Evolutionary conservation across 2,113 vertebrate genomes (phyloP).

Genomic region (Nothobranchius kuhntae): DNA sequence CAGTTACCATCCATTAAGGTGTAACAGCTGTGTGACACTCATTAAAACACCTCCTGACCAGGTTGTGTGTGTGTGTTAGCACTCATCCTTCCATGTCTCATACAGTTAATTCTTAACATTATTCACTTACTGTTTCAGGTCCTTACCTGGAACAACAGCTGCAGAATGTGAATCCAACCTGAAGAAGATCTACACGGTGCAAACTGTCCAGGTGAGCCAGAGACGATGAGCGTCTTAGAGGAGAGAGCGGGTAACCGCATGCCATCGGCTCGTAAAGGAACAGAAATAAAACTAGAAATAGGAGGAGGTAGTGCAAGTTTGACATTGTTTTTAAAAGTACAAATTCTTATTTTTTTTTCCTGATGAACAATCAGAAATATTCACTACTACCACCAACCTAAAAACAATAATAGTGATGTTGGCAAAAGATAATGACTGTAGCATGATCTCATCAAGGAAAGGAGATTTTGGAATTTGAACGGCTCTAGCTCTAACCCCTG

Average conservation of each 20-base stretch:
- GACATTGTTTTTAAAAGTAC: no score
- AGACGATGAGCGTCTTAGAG: background rate
- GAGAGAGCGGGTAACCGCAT: background rate
- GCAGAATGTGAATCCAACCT: constrained; percentile 93
- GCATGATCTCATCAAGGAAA: no score
- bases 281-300: no score
- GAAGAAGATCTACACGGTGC: constrained; percentile 95
- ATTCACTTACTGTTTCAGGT: constrained; percentile 76
- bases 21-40: background rate
- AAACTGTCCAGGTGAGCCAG: constrained; percentile 88
- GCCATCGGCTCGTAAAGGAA: background rate
- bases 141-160: constrained; percentile 91
- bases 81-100: background rate
- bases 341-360: no score
- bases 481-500: no score
- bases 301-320: no score
- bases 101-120: background rate
- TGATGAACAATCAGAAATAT: no score
- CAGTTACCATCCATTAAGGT: background rate
- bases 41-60: background rate
- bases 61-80: background rate
- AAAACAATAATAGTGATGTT: no score
- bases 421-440: no score
- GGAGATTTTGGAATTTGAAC: no score
- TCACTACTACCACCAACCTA: no score